Conservation (phyloP, 2,113 vertebrate genomes). For the Apeltes quadracus region DNA sequence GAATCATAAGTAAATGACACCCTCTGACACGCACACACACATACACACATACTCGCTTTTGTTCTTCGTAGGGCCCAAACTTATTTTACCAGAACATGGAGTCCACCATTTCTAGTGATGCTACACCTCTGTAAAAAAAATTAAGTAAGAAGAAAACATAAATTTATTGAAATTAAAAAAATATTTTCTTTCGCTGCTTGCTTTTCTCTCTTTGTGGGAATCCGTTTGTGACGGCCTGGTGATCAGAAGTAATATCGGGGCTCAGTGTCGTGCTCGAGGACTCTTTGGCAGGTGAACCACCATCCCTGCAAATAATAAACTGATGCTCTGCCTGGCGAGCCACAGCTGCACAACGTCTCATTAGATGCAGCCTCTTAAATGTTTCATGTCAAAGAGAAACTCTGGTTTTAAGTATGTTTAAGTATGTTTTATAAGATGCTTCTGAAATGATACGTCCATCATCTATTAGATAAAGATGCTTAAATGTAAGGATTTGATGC, state of each 20-base stretch:
- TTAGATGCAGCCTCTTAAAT: background rate
- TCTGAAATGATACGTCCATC: background rate
- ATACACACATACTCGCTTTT: background rate
- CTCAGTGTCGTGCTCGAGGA: slow-evolving; percentile 19
- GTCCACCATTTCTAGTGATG: no score
- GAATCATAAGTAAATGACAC: background rate
- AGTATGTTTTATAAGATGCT: background rate
- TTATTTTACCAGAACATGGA: no score
- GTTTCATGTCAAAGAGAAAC: background rate
- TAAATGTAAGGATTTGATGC: background rate
- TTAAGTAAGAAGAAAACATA: no score
- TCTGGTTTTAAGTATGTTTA: no score
- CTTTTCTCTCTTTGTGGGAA: no score
- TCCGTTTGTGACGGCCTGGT: no score
- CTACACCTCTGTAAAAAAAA: no score
- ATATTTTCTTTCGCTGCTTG: no score
- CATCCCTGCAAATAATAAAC: slow-evolving; percentile 9
- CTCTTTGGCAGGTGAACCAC: slow-evolving; percentile 3
- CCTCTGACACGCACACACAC: background rate
- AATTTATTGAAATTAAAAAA: no score
- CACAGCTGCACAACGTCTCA: background rate
- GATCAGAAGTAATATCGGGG: background rate
- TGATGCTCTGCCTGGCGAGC: background rate
- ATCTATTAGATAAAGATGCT: background rate
- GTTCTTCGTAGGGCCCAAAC: no score